Evolutionary conservation across 2,113 vertebrate species (phyloP), one percentile per base, ranked within the genome.

Genomic region (Tenebrosternarchus preto): DNA sequence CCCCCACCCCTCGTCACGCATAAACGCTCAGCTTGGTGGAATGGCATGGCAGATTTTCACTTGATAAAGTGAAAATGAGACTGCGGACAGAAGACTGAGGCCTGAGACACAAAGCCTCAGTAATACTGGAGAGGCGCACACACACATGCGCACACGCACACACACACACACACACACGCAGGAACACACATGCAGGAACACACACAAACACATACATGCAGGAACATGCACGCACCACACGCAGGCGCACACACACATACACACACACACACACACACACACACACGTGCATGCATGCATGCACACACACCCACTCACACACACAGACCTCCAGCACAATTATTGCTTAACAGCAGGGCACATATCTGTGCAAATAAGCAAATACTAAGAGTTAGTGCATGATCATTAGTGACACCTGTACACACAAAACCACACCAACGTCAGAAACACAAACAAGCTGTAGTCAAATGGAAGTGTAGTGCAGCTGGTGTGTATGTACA

Each of bases 271-370:
- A 50, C 11, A 12, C 5, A 50, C 2, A 57, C 43, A 50, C 43
- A 9, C 1, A 43, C 11, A 43, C 39, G 11, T 9, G 11, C 11
- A 9, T 9, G 4, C 39, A 9, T 9, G 43, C 11, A 9, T 12
- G 9, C 43, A 85, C 66, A 77, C 36, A 78, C 43, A 80, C 80
- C 73, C 79, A 53, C 80, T 66, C 66, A 59, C 84, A 89, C 84
- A 82, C 71, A 76, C 69, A 85, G 55, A 46, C 59, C 80, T 81
- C 85, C 74, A 81, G 82, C 73, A 85, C 81, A 82, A 77, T 89
- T 89, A 90, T 85, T 91, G 88, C 89, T 84, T n/a, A 73, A 73
- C 86, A 90, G 86, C 86, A 83, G 53, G 69, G 55, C 75, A 55
- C 71, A 12, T 24, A 74, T 81, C 69, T 17, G 68, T 83, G 69